phyloP scores from a whole-genome alignment of 2,797 vertebrate genomes.

The Luscinia luscinia region DNA sequence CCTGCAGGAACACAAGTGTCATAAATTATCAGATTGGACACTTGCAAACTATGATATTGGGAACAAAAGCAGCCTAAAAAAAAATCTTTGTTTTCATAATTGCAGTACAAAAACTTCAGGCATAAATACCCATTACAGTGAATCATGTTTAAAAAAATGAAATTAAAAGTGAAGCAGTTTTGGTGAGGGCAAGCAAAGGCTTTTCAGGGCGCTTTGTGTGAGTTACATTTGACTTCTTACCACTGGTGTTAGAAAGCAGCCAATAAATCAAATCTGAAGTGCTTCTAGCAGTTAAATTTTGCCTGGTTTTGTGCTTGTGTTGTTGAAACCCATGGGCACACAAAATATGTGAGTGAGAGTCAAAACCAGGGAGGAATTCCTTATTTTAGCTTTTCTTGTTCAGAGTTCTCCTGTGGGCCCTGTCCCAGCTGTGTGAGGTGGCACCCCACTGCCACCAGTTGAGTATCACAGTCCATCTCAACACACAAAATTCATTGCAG shows the following conservation, averaged over 20 bases:
- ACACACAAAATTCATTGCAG: neutral
- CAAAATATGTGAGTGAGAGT: neutral
- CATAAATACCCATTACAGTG: constrained; percentile 13
- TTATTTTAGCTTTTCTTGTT: neutral
- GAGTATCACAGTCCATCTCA: neutral
- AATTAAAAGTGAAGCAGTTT: neutral
- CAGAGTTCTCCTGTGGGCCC: neutral
- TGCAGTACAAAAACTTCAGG: constrained; percentile 28
- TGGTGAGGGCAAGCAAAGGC: neutral
- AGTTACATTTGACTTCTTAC: neutral
- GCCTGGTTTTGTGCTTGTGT: neutral
- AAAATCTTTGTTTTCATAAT: constrained; percentile 5
- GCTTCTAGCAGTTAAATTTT: neutral
- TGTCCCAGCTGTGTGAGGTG: neutral
- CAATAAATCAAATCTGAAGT: neutral
- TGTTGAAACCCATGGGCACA: neutral
- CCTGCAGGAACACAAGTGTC: neutral
- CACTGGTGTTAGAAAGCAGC: neutral
- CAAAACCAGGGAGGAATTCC: neutral
- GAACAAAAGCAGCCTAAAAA: constrained; percentile 31
- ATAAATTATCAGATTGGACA: constrained; percentile 33
- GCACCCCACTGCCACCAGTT: neutral
- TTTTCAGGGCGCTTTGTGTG: neutral
- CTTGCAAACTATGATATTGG: constrained; percentile 18
- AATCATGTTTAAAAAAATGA: neutral